Evolutionary conservation across 53 echinoderm and acorn worm species (phyloP).

Genomic region (Patiria pectinifera): DNA sequence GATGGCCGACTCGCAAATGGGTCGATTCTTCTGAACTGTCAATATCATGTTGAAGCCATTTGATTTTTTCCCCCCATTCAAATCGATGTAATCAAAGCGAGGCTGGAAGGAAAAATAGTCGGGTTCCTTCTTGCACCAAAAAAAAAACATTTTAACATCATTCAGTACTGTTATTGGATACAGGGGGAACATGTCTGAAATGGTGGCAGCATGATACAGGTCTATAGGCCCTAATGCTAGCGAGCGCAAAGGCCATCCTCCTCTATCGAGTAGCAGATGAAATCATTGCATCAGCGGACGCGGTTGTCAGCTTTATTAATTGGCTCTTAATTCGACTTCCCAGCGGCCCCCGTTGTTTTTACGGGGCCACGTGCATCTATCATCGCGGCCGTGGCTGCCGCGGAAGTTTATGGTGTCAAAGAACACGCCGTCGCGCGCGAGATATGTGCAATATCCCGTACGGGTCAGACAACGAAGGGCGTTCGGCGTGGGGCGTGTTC

Average conservation of each 20-base stretch:
- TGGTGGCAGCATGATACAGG: too few species aligned
- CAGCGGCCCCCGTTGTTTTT: conserved; percentile 30
- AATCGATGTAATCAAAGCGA: too few species aligned
- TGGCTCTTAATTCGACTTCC: conserved; percentile 56
- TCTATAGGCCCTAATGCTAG: too few species aligned
- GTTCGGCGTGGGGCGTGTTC: neutral
- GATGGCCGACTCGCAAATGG: neutral
- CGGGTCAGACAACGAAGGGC: conserved; percentile 10
- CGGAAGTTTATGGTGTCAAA: conserved; percentile 46
- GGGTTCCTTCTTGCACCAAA: too few species aligned
- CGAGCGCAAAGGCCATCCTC: neutral
- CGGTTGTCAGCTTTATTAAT: conserved; percentile 34
- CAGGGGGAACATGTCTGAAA: too few species aligned
- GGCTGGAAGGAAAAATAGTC: too few species aligned
- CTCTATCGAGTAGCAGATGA: neutral
- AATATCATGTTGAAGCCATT: too few species aligned
- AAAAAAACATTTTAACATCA: too few species aligned
- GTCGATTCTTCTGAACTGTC: too few species aligned
- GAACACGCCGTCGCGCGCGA: neutral
- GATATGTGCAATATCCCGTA: neutral
- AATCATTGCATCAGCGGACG: conserved; percentile 14
- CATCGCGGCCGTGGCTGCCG: conserved; percentile 31
- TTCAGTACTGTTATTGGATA: too few species aligned
- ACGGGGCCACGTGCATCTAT: neutral
- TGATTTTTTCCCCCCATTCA: too few species aligned